A percentile compares a stretch with the other conserved stretches of the same genome.
phyloP scores from a whole-genome alignment of 2,797 vertebrate genomes.

The Melanotaenia parkinsoni region DNA sequence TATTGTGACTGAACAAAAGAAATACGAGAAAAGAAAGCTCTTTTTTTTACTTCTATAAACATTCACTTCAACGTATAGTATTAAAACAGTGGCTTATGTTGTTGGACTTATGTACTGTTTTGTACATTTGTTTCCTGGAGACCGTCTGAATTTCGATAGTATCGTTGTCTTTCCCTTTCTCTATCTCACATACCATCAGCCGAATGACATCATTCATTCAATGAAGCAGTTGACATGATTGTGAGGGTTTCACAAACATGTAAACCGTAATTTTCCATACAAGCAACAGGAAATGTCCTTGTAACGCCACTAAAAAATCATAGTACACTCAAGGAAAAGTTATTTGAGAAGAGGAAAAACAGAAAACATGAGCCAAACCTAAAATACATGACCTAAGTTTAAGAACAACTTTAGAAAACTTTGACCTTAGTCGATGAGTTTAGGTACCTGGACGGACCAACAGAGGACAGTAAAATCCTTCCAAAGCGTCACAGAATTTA shows the following conservation, averaged over 20 bases:
- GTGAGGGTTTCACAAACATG: not conserved
- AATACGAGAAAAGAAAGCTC: not conserved
- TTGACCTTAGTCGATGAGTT: not conserved
- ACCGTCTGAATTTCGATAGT: not conserved
- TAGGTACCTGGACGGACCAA: not conserved
- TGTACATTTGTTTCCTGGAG: not conserved
- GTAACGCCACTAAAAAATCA: not conserved
- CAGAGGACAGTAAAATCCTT: not conserved
- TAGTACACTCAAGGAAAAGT: not conserved
- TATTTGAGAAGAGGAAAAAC: not conserved
- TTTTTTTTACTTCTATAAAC: too few species aligned
- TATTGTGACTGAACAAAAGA: not conserved
- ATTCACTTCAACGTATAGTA: not conserved
- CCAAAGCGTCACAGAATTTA: not conserved
- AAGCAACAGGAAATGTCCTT: not conserved
- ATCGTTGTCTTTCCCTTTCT: not conserved
- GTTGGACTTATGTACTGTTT: not conserved
- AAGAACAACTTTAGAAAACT: not conserved
- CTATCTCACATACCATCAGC: not conserved
- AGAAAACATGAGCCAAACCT: not conserved
- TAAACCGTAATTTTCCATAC: not conserved
- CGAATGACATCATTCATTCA: conserved; percentile 53
- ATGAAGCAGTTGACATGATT: not conserved
- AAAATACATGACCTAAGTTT: not conserved
- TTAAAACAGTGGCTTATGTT: not conserved